Conservation (phyloP, 2,797 vertebrate species). For the Parotocinclus haroldoi region DNA sequence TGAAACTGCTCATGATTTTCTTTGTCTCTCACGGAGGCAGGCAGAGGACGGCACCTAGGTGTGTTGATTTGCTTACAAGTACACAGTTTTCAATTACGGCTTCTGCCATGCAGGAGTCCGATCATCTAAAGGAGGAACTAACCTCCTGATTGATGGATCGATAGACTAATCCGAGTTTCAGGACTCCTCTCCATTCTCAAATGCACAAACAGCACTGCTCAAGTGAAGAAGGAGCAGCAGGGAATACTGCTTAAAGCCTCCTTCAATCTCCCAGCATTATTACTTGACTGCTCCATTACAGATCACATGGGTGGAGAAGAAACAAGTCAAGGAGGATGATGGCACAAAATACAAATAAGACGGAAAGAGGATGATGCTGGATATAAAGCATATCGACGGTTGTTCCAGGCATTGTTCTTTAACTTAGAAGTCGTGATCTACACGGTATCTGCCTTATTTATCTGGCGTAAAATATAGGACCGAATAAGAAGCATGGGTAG, state of each 20-base stretch:
- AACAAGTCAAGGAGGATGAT: no score
- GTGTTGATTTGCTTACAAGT: slow-evolving; percentile 18
- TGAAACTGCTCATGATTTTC: neutral
- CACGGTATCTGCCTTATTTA: no score
- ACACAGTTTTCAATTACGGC: slow-evolving; percentile 27
- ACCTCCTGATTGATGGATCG: slow-evolving; percentile 21
- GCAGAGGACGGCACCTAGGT: neutral
- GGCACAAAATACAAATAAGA: no score
- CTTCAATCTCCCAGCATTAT: slow-evolving; percentile 48
- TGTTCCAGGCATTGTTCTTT: no score
- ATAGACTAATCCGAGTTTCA: slow-evolving; percentile 30
- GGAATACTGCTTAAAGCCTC: slow-evolving; percentile 10
- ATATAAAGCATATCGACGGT: no score
- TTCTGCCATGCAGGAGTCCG: slow-evolving; percentile 13
- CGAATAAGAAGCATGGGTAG: no score
- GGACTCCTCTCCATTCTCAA: neutral
- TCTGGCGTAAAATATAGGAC: no score
- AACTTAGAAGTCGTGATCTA: no score
- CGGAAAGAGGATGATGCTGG: no score
- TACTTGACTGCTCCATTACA: slow-evolving; percentile 64
- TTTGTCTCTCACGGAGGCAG: slow-evolving; percentile 8
- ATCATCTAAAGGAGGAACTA: slow-evolving; percentile 28
- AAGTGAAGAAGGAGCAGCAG: slow-evolving; percentile 11
- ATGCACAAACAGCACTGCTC: slow-evolving; percentile 2
- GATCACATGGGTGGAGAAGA: slow-evolving; percentile 65